These are phyloP conservation scores for Ciconia nigra DNA, from an alignment of 2,797 vertebrate species.

Conservation along the genomic window DNA sequence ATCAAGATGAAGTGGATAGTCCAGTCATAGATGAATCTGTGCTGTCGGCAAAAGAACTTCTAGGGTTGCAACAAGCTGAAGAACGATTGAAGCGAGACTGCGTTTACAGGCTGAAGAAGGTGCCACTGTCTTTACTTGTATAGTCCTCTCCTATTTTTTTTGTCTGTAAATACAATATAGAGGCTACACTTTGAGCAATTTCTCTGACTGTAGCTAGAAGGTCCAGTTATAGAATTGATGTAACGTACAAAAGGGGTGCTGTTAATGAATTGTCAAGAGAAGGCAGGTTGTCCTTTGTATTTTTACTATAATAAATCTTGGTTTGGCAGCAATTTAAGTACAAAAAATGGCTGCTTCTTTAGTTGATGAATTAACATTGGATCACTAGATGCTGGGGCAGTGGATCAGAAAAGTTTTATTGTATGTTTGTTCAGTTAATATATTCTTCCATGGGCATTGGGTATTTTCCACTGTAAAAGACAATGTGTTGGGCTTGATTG, in stretches of 20 bases:
- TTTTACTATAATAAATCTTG: neutral
- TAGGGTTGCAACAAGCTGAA: conserved; percentile 81
- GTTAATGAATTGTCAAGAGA: neutral
- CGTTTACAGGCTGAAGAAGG: conserved; percentile 85
- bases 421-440: neutral
- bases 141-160: neutral
- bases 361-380: neutral
- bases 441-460: neutral
- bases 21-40: conserved; percentile 80
- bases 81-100: conserved; percentile 80
- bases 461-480: neutral
- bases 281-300: neutral
- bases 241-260: neutral
- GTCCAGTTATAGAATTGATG: neutral
- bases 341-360: neutral
- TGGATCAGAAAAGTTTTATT: neutral
- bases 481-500: neutral
- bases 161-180: neutral
- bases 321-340: neutral
- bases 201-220: neutral
- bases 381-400: neutral
- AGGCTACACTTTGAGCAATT: neutral
- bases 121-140: conserved; percentile 44
- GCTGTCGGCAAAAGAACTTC: conserved; percentile 80
- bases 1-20: conserved; percentile 72